Conservation (phyloP, 2,113 vertebrate genomes). For the Mustelus asterias region DNA sequence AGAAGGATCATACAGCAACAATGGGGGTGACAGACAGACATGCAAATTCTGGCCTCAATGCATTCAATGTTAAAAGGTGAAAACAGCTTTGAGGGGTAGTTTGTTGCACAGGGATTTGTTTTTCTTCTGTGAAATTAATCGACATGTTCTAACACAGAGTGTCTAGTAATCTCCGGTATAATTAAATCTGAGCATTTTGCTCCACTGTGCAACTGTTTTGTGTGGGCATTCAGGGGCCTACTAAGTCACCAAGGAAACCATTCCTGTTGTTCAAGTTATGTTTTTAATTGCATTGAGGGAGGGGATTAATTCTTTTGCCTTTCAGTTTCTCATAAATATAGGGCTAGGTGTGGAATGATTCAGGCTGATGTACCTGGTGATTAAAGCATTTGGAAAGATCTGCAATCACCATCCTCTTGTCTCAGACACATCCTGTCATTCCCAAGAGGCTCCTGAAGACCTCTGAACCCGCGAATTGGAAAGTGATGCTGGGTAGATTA, state of each 20-base stretch:
- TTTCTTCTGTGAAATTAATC: background rate
- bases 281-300: background rate
- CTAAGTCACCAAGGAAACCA: background rate
- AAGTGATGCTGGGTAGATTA: background rate
- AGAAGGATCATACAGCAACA: background rate
- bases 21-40: background rate
- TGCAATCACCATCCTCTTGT: background rate
- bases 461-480: no score
- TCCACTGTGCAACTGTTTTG: background rate
- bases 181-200: background rate
- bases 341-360: background rate
- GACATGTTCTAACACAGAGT: background rate
- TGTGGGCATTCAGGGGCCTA: background rate
- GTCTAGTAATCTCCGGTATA: background rate
- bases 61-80: background rate
- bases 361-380: background rate
- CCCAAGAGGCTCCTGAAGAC: background rate
- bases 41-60: background rate
- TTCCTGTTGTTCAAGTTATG: background rate
- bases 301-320: background rate
- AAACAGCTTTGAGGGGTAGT: background rate
- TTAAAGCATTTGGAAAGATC: background rate
- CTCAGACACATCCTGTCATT: background rate
- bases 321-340: background rate
- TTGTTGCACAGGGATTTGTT: background rate